phyloP scores from a whole-genome alignment of 1,140 invertebrate genomes.

The Trichoplusia ni region DNA sequence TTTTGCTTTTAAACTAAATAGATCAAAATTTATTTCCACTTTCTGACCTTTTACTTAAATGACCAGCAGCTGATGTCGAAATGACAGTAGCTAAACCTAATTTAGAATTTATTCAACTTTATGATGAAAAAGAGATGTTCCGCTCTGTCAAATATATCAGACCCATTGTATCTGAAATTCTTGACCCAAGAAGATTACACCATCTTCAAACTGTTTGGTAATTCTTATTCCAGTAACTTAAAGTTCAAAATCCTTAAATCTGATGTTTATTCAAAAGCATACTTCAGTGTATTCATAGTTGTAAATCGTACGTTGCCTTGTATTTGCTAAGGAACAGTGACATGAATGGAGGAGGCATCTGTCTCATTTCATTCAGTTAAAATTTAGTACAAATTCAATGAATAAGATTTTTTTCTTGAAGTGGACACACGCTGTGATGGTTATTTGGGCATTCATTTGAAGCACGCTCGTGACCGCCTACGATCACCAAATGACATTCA shows the following conservation, averaged over 20 bases:
- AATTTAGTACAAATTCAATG: slow-evolving; percentile 21
- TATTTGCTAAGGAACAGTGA: slow-evolving; percentile 21
- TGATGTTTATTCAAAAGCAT: neutral
- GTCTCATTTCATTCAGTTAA: slow-evolving; percentile 9
- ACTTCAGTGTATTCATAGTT: neutral
- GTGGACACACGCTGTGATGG: slow-evolving; percentile 15
- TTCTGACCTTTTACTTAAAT: too few species aligned
- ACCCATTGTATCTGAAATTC: slow-evolving; percentile 8
- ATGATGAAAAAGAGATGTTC: slow-evolving; percentile 10
- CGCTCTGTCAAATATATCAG: slow-evolving; percentile 24
- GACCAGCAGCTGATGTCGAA: neutral
- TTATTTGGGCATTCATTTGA: slow-evolving; percentile 12
- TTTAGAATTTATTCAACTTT: neutral
- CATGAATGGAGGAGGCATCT: slow-evolving; percentile 20
- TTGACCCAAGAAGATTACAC: neutral
- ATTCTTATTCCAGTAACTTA: too few species aligned
- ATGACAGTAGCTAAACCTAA: neutral
- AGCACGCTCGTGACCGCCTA: slow-evolving; percentile 6
- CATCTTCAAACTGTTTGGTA: neutral
- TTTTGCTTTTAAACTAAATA: too few species aligned
- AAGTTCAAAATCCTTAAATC: neutral
- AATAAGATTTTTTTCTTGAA: slow-evolving; percentile 14
- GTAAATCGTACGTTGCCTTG: slow-evolving; percentile 8
- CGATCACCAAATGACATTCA: neutral
- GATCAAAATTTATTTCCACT: too few species aligned